Conservation (phyloP, 2,113 vertebrate species). For the Actenoides hombroni region DNA sequence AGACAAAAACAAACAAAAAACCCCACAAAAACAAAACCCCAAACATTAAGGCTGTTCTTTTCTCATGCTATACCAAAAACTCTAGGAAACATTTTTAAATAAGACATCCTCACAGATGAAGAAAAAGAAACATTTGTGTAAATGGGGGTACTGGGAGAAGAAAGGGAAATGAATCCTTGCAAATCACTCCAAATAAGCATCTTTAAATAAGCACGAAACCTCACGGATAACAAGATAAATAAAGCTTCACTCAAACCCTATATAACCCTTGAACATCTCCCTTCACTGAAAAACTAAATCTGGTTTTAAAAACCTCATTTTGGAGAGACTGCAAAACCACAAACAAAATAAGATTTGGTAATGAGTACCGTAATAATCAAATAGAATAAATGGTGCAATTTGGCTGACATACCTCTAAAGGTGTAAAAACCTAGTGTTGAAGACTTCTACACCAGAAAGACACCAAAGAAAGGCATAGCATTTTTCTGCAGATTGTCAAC, state of each 20-base stretch:
- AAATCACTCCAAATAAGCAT: background rate
- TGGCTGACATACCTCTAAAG: background rate
- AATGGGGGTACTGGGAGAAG: background rate
- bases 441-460: background rate
- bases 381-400: background rate
- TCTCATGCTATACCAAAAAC: background rate
- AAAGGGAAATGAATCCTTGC: background rate
- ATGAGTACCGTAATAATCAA: background rate
- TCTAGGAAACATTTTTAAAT: background rate
- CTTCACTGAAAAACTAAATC: background rate
- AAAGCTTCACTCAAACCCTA: background rate
- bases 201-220: background rate
- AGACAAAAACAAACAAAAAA: background rate
- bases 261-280: background rate
- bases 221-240: background rate
- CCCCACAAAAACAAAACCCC: background rate
- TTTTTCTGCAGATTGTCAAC: background rate
- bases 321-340: background rate
- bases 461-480: background rate
- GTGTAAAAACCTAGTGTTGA: background rate
- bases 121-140: background rate
- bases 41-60: background rate
- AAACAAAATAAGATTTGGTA: background rate
- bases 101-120: background rate
- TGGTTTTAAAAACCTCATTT: background rate